Percentiles rank a stretch among this genome's conserved stretches.
phyloP scores from a whole-genome alignment of 2,888 invertebrate species.

The Trissonchulus sp. region DNA sequence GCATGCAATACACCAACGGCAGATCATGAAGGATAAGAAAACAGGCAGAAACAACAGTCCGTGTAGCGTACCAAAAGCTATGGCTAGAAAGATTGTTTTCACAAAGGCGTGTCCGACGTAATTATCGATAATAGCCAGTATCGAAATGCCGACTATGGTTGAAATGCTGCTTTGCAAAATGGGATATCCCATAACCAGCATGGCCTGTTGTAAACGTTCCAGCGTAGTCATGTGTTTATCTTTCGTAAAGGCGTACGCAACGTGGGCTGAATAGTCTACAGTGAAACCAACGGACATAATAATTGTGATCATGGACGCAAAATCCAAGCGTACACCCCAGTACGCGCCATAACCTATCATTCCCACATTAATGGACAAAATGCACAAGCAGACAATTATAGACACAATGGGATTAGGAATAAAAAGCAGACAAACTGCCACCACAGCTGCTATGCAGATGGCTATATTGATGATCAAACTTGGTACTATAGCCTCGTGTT shows the following conservation, averaged over 20 bases:
- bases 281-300: conserved; percentile 2
- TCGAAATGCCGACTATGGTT: background rate
- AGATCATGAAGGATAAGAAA: background rate
- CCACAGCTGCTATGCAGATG: background rate
- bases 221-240: background rate
- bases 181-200: conserved; percentile 11
- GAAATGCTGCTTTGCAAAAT: background rate
- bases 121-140: background rate
- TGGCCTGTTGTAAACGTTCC: conserved; percentile 9
- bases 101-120: conserved; percentile 15
- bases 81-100: conserved; percentile 1
- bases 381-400: background rate
- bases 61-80: conserved; percentile 1
- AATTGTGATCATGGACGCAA: conserved; percentile 18
- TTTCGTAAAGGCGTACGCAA: conserved; percentile 9
- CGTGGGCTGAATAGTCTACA: conserved; percentile 18
- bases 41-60: background rate
- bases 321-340: conserved; percentile 19
- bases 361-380: conserved; percentile 12
- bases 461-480: background rate
- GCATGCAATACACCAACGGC: background rate
- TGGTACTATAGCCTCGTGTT: conserved; percentile 9
- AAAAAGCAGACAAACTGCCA: background rate
- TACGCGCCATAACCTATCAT: conserved; percentile 14
- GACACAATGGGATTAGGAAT: conserved; percentile 5